Evolutionary conservation across 2,797 vertebrate species (phyloP), one percentile per base, ranked within the genome.

Genomic region (Thripadectes ignobilis): DNA sequence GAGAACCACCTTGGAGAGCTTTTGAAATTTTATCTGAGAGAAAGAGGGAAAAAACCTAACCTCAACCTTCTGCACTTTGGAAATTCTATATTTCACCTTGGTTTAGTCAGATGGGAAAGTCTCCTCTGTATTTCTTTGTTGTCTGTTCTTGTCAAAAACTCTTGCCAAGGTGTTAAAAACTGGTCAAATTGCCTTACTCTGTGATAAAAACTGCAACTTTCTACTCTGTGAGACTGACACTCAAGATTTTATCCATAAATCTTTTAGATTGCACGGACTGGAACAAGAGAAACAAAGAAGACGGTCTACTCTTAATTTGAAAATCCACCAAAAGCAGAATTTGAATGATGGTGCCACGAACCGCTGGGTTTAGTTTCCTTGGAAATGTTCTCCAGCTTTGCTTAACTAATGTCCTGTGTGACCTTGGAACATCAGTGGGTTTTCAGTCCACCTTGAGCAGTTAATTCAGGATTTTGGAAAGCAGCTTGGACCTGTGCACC

Each of bases 91-190:
- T 65, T 84, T 93, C 66, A 78, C 38, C 36, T 58, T 45, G 39
- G 17, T 76, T 88, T 59, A 73, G 30, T 63, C 66, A 49, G 72
- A 75, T 46, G 22, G 43, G 39, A 89, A 82, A 85, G 27, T 46
- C 81, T 67, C 43, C 68, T 88, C 65, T 22, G 65, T 34, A 26
- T 71, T 92, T 85, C 32, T 85, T 51, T 86, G 91, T 85, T 67
- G 68, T 32, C 63, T 91, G 6, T 36, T 75, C 39, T 38, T 69
- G 63, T 82, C 71, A 89, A 7, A 38, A 48, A 43, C 23, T 34
- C 58, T 63, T 92, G 82, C 48, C 76, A 92, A 93, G 69, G 41
- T 55, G 45, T 66, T 85, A 85, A 81, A 88, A 93, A 84, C 48
- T n/a, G 9, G 58, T 52, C 8, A 7, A 63, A 71, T 4, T 41